A percentile compares a stretch with the other conserved stretches of the same genome.
These are phyloP conservation scores for Phocides pigmalion DNA, from an alignment of 1,140 invertebrate species.

Conservation along the genomic window DNA sequence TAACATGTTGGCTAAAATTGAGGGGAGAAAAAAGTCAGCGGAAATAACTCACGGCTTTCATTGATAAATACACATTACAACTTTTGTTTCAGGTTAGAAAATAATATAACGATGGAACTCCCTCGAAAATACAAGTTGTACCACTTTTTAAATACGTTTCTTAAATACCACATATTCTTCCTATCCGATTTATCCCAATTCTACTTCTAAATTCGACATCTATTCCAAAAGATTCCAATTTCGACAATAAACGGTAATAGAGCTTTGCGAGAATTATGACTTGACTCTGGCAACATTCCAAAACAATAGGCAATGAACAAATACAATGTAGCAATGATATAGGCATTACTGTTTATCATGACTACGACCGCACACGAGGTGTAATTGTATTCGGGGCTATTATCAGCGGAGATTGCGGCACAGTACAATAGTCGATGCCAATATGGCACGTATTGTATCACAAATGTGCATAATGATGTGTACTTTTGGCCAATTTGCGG, in stretches of 20 bases:
- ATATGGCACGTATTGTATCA: conserved; percentile 26
- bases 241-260: conserved; percentile 8
- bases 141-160: too few species aligned
- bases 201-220: too few species aligned
- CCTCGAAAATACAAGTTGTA: too few species aligned
- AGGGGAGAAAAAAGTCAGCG: too few species aligned
- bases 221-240: conserved; percentile 10
- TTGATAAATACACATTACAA: too few species aligned
- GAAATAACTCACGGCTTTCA: too few species aligned
- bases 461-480: conserved; percentile 14
- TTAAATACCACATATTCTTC: too few species aligned
- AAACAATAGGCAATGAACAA: conserved; percentile 33
- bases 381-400: conserved; percentile 30
- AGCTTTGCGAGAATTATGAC: conserved; percentile 15
- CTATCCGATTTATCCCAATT: too few species aligned
- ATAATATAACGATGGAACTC: too few species aligned
- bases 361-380: conserved; percentile 24
- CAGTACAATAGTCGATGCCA: conserved; percentile 2
- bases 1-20: too few species aligned
- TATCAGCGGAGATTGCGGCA: conserved; percentile 22
- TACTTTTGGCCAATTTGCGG: conserved; percentile 23
- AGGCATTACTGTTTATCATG: conserved; percentile 31
- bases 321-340: conserved; percentile 32
- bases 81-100: too few species aligned
- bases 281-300: conserved; percentile 20